Percentiles rank a stretch among this genome's conserved stretches.
phyloP scores from a whole-genome alignment of 2,113 vertebrate species.

The Rhynchomys soricoides region DNA sequence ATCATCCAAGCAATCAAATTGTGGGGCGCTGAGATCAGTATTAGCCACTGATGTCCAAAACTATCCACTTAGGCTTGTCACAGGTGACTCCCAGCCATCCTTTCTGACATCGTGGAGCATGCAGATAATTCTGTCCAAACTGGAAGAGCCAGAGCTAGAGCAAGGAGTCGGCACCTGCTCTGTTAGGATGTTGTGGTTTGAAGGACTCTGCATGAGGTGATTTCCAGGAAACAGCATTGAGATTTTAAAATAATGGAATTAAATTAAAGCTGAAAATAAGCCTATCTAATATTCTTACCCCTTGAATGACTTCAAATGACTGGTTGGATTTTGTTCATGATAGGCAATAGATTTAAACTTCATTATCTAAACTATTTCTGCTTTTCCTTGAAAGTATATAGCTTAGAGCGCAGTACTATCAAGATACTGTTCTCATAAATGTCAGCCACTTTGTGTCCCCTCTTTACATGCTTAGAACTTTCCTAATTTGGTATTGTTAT shows the following conservation, averaged over 20 bases:
- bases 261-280: background rate
- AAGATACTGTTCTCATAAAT: background rate
- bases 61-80: conserved; percentile 42
- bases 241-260: background rate
- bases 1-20: conserved; percentile 68
- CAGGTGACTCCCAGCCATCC: background rate
- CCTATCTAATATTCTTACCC: background rate
- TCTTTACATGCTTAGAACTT: fast-evolving
- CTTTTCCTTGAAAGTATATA: background rate
- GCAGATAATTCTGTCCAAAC: background rate
- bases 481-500: background rate
- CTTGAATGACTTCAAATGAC: background rate
- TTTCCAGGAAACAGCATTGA: conserved; percentile 31
- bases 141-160: background rate
- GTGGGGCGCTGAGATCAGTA: conserved; percentile 30
- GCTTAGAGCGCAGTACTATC: background rate
- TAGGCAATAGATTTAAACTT: background rate
- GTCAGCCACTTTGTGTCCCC: no score
- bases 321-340: background rate
- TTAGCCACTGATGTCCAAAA: conserved; percentile 52
- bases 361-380: background rate
- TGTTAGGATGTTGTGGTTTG: background rate
- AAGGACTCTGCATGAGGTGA: background rate
- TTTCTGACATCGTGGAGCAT: background rate
- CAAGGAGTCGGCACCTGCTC: background rate